A percentile compares a stretch with the other conserved stretches of the same genome.
Conservation (phyloP, 2,797 vertebrate species). For the Lepilemur ruficaudatus region DNA sequence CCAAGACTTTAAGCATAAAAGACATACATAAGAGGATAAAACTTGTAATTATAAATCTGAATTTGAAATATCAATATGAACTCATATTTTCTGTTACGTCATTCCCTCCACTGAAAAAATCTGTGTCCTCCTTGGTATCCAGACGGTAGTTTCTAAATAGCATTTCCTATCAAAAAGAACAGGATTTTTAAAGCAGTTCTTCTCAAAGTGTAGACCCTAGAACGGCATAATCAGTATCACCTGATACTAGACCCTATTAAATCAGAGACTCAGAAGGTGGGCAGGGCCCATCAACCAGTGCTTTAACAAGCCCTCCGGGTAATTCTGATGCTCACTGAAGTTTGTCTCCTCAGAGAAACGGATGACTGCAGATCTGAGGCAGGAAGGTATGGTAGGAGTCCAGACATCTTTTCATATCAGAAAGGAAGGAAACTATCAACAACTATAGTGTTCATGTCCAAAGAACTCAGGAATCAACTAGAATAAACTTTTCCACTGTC, state of each 20-base stretch:
- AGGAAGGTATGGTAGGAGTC: not conserved
- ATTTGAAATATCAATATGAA: not conserved
- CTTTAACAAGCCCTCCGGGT: not conserved
- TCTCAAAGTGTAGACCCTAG: not conserved
- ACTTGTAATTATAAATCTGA: not conserved
- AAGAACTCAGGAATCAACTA: not conserved
- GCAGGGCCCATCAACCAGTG: not conserved
- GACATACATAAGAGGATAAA: not conserved
- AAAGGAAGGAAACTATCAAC: not conserved
- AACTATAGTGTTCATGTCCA: not conserved
- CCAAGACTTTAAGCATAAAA: not conserved
- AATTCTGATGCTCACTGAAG: not conserved
- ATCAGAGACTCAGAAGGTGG: not conserved
- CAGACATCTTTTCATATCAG: not conserved
- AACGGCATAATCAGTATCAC: not conserved
- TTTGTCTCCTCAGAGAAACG: not conserved
- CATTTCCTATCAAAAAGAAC: not conserved
- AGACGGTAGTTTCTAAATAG: not conserved
- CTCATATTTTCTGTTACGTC: not conserved
- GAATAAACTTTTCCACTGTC: not conserved
- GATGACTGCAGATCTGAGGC: not conserved
- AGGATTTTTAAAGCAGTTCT: not conserved
- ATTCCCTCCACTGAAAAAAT: not conserved
- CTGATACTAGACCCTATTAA: not conserved
- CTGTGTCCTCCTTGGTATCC: not conserved